Conservation (phyloP, 2,113 vertebrate genomes). For the Bujurquina vittata region DNA sequence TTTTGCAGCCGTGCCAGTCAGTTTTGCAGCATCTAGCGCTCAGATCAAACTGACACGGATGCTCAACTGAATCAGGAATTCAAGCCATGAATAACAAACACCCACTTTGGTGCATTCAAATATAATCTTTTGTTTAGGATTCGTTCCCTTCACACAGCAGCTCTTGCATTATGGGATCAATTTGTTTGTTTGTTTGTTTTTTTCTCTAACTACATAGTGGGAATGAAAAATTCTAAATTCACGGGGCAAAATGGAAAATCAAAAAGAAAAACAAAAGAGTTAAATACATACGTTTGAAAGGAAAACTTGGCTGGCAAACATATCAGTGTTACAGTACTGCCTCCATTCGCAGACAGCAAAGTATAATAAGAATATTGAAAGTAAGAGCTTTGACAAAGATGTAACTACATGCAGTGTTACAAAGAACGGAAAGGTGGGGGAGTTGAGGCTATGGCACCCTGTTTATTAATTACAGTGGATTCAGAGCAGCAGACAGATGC, state of each 20-base stretch:
- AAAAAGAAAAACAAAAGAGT: background rate
- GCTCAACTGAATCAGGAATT: conserved; percentile 28
- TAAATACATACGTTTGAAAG: background rate
- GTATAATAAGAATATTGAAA: conserved; percentile 37
- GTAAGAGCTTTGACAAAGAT: background rate
- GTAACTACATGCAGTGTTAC: background rate
- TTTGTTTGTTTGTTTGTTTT: conserved; percentile 42
- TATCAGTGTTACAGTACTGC: conserved; percentile 9
- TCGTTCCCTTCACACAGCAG: conserved; percentile 20
- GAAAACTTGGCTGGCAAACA: background rate
- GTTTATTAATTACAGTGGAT: background rate
- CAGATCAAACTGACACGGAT: conserved; percentile 37
- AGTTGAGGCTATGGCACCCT: no score
- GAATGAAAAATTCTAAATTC: conserved; percentile 3
- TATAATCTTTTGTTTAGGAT: conserved; percentile 63
- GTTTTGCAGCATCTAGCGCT: conserved; percentile 25
- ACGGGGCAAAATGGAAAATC: background rate
- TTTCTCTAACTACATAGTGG: conserved; percentile 10
- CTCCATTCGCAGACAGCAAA: conserved; percentile 37
- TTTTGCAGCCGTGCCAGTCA: conserved; percentile 12
- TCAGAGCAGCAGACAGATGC: background rate
- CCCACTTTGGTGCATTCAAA: conserved; percentile 13
- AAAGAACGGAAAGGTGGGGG: background rate
- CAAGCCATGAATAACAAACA: conserved; percentile 47
- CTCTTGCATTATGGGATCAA: conserved; percentile 14